Base-by-base conservation (phyloP, 2,113 vertebrate genomes). In the Bubo bubo region DNA sequence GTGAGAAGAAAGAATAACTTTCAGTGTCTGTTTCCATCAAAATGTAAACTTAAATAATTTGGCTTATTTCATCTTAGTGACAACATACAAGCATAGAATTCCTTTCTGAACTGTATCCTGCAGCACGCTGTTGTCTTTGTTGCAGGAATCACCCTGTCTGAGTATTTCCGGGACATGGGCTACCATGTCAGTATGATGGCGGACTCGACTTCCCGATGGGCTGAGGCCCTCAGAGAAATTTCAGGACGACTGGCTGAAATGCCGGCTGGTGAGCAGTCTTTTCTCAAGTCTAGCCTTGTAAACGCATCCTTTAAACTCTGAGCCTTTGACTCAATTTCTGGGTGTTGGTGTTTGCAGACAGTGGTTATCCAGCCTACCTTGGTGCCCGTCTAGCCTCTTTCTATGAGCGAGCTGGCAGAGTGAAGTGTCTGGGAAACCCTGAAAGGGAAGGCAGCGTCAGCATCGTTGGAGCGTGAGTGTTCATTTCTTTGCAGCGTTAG, bases 121-220 rank as follows among this genome's bases (percentile, higher is more conserved):
- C 27, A 79, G 43, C 59, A 12, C 0, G 0, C 60, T 90, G 22
- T 79, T 93, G 26, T 68, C 35, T 81, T 23, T 93, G 41, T 93
- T 92, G 11, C 97, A 99, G 99, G 99, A 79, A 99, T 99, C 98
- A 99, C 99, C 1, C 98, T 99, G 73, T 99, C 99, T 0, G 99
- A 99, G 95, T 99, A 99, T 96, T 99, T 99, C 98, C 98, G 99
- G 70, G 99, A 99, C 97, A 99, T 99, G 99, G 99, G 99, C 64
- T 99, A 99, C 98, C 98, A 99, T 2, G 99, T 99, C 95, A 99
- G 99, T 95, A 99, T 99, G 99, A 99, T 99, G 99, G 99, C 99
- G 16, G 99, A 99, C 97, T 99, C 99, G 28, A 99, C 99, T 32
- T 99, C 99, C 74, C 98, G 99, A 95, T 99, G 99, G 99, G 99